A percentile compares a stretch with the other conserved stretches of the same genome.
Conservation (phyloP, 2,888 invertebrate species). For the Synanthedon tipuliformis region DNA sequence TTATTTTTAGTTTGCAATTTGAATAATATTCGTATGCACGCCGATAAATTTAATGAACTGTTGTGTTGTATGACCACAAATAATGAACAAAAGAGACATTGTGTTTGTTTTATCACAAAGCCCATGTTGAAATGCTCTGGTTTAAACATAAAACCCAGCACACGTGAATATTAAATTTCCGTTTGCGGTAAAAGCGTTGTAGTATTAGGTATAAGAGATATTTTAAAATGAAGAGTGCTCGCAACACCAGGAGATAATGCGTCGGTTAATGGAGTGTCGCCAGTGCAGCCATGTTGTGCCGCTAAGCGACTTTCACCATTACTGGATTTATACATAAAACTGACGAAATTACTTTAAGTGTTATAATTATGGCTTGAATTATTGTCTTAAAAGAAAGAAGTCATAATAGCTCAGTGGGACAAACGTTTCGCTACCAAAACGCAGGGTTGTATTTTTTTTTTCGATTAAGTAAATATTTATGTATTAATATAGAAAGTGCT, state of each 20-base stretch:
- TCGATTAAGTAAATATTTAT: too few relatives aligned
- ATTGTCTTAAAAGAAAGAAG: neutral
- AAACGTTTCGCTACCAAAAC: too few relatives aligned
- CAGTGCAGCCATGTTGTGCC: slow-evolving; percentile 21
- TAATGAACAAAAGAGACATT: neutral
- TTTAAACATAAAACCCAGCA: neutral
- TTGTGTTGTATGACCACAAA: neutral
- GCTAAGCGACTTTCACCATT: slow-evolving; percentile 34
- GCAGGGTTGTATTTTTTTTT: too few relatives aligned
- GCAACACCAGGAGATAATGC: slow-evolving; percentile 41
- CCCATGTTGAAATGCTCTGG: neutral
- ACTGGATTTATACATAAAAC: slow-evolving; percentile 25
- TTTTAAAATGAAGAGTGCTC: slow-evolving; percentile 39
- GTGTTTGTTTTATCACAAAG: neutral
- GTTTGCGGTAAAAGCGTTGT: slow-evolving; percentile 19
- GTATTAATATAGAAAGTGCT: too few relatives aligned
- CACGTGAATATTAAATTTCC: slow-evolving; percentile 12
- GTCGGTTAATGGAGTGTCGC: slow-evolving; percentile 48
- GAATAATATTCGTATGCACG: neutral
- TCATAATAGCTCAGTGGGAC: neutral
- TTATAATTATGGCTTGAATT: neutral
- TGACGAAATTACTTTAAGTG: slow-evolving; percentile 11
- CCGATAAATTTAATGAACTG: neutral
- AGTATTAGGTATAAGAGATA: slow-evolving; percentile 29
- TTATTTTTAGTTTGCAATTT: neutral